Evolutionary conservation across 2,888 invertebrate species (phyloP).

Genomic region (Terebella lapidaria): DNA sequence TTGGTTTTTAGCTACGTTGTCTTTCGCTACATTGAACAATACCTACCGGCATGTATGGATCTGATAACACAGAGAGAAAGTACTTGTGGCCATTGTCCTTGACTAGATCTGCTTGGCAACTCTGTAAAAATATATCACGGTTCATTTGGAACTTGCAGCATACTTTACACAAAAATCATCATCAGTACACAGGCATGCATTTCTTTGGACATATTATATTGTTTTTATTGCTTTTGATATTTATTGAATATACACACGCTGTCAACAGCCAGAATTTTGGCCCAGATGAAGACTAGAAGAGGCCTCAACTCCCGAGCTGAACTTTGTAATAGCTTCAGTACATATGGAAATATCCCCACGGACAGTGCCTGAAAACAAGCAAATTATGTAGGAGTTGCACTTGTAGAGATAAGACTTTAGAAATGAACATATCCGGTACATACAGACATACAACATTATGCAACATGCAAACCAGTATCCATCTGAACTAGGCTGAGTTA

Average conservation of each 20-base stretch:
- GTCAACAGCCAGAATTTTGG: conserved; percentile 95
- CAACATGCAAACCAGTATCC: neutral
- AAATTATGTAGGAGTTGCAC: conserved; percentile 1
- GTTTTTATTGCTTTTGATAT: no score
- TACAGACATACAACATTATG: neutral
- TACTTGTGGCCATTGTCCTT: conserved; percentile 91
- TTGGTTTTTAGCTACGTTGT: no score
- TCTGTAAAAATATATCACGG: conserved; percentile 59
- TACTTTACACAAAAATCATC: neutral
- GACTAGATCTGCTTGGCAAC: conserved; percentile 90
- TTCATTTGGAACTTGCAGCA: neutral
- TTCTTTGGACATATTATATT: no score
- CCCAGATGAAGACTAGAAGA: conserved; percentile 96
- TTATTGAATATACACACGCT: no score
- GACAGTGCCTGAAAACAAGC: conserved; percentile 69
- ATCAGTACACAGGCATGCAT: no score
- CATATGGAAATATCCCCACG: conserved; percentile 98
- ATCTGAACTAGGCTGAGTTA: neutral
- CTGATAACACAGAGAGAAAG: conserved; percentile 86
- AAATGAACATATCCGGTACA: neutral
- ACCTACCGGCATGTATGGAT: conserved; percentile 75
- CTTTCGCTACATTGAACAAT: no score
- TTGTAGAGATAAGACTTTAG: neutral
- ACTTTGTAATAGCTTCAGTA: conserved; percentile 91
- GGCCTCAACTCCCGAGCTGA: conserved; percentile 87